Conservation (phyloP, 2,888 invertebrate genomes). For the Scaptomyza reducta region DNA sequence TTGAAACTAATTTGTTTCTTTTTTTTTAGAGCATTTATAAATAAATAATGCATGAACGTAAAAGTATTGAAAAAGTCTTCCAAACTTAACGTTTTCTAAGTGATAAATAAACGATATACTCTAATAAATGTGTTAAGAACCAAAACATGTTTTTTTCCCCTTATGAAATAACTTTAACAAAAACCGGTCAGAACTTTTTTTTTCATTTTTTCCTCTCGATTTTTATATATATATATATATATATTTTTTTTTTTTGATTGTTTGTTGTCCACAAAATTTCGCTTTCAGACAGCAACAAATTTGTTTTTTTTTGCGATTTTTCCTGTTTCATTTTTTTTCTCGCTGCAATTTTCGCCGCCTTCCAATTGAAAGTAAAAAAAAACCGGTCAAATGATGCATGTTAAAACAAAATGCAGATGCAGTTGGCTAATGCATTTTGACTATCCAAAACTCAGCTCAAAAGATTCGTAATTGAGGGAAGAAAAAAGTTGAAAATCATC, state of each 20-base stretch:
- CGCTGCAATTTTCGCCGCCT: conserved; percentile 37
- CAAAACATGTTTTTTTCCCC: not conserved
- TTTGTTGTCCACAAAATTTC: conserved; percentile 53
- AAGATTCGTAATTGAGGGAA: conserved; percentile 17
- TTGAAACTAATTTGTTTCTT: too few relatives aligned
- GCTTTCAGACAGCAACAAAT: conserved; percentile 57
- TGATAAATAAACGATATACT: too few relatives aligned
- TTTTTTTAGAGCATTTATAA: too few relatives aligned
- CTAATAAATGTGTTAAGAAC: too few relatives aligned
- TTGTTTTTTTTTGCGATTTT: conserved; percentile 24
- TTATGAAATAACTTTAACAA: not conserved
- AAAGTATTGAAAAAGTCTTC: too few relatives aligned
- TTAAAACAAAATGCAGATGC: conserved; percentile 9
- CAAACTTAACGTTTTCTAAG: too few relatives aligned
- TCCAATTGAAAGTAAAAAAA: conserved; percentile 68
- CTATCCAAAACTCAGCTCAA: not conserved
- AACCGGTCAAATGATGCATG: conserved; percentile 48
- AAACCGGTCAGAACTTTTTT: conserved; percentile 56
- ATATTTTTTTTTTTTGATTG: conserved; percentile 5
- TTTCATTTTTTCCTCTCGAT: conserved; percentile 1
- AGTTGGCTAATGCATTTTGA: conserved; percentile 10
- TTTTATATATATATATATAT: too few relatives aligned
- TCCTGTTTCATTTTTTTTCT: conserved; percentile 24
- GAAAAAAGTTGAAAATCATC: conserved; percentile 31
- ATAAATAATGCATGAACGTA: too few relatives aligned